phyloP scores from a whole-genome alignment of 2,113 vertebrate species.

The Ctenomys sociabilis region DNA sequence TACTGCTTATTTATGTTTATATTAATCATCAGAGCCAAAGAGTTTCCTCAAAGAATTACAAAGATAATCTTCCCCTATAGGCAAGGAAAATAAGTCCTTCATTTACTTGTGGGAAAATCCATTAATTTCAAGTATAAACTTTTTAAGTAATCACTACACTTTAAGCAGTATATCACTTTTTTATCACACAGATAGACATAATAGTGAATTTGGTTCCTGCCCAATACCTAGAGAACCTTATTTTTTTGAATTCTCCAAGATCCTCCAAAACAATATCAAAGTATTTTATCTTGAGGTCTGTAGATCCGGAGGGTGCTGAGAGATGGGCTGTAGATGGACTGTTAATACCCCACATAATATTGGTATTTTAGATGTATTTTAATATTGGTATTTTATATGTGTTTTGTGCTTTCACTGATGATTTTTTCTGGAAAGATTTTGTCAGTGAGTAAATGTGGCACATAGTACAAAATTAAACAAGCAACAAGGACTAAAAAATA shows the following conservation, averaged over 20 bases:
- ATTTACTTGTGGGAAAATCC: neutral
- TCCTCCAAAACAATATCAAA: neutral
- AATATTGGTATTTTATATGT: neutral
- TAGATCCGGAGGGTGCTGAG: neutral
- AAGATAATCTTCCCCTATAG: neutral
- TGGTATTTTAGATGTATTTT: neutral
- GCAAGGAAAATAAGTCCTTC: neutral
- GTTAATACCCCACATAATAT: neutral
- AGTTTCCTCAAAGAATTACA: neutral
- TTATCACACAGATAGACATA: neutral
- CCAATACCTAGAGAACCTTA: neutral
- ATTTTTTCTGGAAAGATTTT: conserved; percentile 28
- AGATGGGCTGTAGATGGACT: neutral
- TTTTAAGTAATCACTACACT: conserved; percentile 36
- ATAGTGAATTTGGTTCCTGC: neutral
- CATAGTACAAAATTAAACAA: neutral
- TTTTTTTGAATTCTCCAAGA: neutral
- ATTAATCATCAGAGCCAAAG: conserved; percentile 21
- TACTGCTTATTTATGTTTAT: neutral
- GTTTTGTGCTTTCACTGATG: neutral
- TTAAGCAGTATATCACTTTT: neutral
- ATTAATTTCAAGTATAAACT: conserved; percentile 36
- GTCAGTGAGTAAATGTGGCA: conserved; percentile 5
- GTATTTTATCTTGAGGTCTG: neutral
- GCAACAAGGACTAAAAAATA: neutral